A percentile compares a stretch with the other conserved stretches of the same genome.
phyloP scores from a whole-genome alignment of 1,140 invertebrate species.

The Stegodyphus mimosarum region DNA sequence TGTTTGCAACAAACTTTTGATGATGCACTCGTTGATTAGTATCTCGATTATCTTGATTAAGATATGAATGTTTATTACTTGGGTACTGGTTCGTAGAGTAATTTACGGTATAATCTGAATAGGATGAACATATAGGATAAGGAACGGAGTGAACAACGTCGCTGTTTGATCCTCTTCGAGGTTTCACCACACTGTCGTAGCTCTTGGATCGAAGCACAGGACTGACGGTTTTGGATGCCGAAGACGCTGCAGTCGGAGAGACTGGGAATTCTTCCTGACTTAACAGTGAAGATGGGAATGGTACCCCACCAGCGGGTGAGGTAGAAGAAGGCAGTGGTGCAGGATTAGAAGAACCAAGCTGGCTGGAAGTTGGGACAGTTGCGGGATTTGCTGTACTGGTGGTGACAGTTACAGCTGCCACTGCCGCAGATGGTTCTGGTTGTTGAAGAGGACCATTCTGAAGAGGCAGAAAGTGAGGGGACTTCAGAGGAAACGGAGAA shows the following conservation, averaged over 20 bases:
- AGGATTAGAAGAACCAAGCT: constrained; percentile 7
- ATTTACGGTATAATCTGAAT: constrained; percentile 38
- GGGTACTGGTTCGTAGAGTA: constrained; percentile 21
- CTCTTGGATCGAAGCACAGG: background rate
- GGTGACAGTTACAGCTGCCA: constrained; percentile 54
- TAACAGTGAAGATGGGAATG: constrained; percentile 37
- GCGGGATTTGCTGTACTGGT: constrained; percentile 29
- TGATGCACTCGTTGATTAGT: constrained; percentile 13
- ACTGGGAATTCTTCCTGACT: constrained; percentile 35
- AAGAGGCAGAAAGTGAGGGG: constrained; percentile 34
- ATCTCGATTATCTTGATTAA: constrained; percentile 5
- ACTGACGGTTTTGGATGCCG: constrained; percentile 5
- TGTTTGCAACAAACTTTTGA: constrained; percentile 18
- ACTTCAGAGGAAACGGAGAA: constrained; percentile 27
- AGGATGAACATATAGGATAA: constrained; percentile 33
- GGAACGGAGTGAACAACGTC: constrained; percentile 35
- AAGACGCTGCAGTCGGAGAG: background rate
- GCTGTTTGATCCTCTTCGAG: constrained; percentile 4
- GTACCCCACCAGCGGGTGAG: constrained; percentile 41
- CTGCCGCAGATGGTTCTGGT: constrained; percentile 41
- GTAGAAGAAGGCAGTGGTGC: constrained; percentile 39
- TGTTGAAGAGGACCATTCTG: constrained; percentile 49
- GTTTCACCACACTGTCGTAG: constrained; percentile 20
- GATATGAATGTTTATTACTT: constrained; percentile 25
- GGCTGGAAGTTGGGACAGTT: constrained; percentile 66